Evolutionary conservation across 2,113 vertebrate genomes (phyloP).

Genomic region (Halichoerus grypus): DNA sequence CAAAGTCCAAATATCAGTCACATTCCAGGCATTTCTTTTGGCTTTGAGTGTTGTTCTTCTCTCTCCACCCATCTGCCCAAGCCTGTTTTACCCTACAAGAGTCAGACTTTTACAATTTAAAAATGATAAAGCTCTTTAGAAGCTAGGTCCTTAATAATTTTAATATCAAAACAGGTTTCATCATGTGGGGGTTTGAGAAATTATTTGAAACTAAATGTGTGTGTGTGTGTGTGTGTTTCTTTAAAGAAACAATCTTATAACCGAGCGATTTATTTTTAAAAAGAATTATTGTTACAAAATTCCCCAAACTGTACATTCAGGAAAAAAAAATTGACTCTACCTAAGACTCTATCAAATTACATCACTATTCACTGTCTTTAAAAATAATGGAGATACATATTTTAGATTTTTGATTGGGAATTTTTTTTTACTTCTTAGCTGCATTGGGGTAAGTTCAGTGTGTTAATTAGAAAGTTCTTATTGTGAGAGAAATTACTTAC

Average conservation of each 20-base stretch:
- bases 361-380: background rate
- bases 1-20: slow-evolving; percentile 14
- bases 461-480: background rate
- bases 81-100: background rate
- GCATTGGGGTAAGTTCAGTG: background rate
- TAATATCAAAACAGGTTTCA: background rate
- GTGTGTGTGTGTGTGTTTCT: background rate
- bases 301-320: background rate
- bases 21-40: slow-evolving; percentile 43
- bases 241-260: background rate
- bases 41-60: slow-evolving; percentile 48
- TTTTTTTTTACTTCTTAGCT: slow-evolving; percentile 12
- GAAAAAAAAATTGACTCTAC: background rate
- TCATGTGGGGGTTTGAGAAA: background rate
- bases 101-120: background rate
- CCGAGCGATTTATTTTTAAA: background rate
- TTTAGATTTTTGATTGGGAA: background rate
- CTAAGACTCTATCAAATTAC: background rate
- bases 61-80: background rate
- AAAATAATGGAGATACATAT: background rate
- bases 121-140: background rate
- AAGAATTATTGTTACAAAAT: background rate
- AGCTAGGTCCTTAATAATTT: background rate
- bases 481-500: background rate
- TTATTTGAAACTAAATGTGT: background rate